These are phyloP conservation scores for Diogma glabrata DNA, from an alignment of 2,888 invertebrate species.

Conservation along the genomic window DNA sequence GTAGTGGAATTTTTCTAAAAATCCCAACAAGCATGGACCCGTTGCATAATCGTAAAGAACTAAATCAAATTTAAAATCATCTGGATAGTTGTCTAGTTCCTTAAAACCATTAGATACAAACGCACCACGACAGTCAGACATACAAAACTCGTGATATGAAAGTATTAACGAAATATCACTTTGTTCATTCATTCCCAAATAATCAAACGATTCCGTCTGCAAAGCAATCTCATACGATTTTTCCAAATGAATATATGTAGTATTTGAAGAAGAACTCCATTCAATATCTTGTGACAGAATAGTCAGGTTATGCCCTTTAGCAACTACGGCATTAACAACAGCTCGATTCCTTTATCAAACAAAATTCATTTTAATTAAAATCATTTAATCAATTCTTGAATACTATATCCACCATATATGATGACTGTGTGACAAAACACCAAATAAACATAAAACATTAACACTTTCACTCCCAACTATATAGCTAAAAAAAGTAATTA, in stretches of 20 bases:
- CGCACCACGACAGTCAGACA: not conserved
- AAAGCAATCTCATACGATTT: not conserved
- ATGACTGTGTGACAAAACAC: slow-evolving; percentile 22
- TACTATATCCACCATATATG: slow-evolving; percentile 22
- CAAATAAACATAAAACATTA: slow-evolving; percentile 23
- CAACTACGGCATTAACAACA: slow-evolving; percentile 14
- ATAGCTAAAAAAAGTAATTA: no score
- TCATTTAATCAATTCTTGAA: no score
- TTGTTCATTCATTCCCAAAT: no score
- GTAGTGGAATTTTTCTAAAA: slow-evolving; percentile 27
- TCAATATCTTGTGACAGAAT: slow-evolving; percentile 14
- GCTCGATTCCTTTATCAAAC: slow-evolving; percentile 13
- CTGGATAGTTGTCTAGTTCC: slow-evolving; percentile 14
- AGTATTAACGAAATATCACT: not conserved
- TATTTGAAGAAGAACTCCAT: slow-evolving; percentile 12
- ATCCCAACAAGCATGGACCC: slow-evolving; percentile 27
- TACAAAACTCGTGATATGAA: not conserved
- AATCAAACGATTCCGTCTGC: not conserved
- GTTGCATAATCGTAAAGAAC: slow-evolving; percentile 28
- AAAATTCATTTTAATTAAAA: no score
- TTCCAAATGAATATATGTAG: slow-evolving; percentile 16
- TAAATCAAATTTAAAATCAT: slow-evolving; percentile 27
- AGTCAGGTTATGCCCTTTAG: slow-evolving; percentile 18
- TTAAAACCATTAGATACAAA: slow-evolving; percentile 2
- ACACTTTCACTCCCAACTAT: no score